These are phyloP conservation scores for Leptosomus discolor DNA, from an alignment of 2,113 vertebrate species.

Conservation along the genomic window DNA sequence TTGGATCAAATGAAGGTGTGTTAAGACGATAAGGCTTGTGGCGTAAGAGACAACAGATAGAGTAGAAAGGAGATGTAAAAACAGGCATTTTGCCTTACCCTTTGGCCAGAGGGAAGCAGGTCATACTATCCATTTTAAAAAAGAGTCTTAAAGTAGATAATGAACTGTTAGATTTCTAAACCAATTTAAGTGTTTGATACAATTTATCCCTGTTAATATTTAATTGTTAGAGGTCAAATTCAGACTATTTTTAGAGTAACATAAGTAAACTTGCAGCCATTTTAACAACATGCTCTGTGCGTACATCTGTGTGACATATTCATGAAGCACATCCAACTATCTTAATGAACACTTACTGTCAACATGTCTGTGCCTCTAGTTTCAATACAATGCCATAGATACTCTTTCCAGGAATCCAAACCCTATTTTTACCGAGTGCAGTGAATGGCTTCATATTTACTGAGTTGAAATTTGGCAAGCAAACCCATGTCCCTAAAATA, in stretches of 20 bases:
- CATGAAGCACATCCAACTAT: background rate
- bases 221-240: background rate
- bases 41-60: background rate
- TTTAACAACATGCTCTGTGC: background rate
- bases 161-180: background rate
- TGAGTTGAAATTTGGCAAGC: background rate
- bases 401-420: background rate
- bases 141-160: background rate
- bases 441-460: background rate
- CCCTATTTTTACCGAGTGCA: background rate
- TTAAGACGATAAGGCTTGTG: background rate
- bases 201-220: background rate
- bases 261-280: rapidly evolving
- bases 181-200: background rate
- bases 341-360: background rate
- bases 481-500: background rate
- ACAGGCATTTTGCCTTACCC: background rate
- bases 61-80: background rate
- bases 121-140: background rate
- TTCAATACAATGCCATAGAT: background rate
- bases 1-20: background rate
- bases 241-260: background rate
- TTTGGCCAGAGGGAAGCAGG: background rate
- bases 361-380: background rate
- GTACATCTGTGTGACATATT: background rate